Percentiles rank a stretch among this genome's conserved stretches.
Evolutionary conservation across 2,888 invertebrate species (phyloP).

Genomic region (Aphelenchoides bicaudatus): DNA sequence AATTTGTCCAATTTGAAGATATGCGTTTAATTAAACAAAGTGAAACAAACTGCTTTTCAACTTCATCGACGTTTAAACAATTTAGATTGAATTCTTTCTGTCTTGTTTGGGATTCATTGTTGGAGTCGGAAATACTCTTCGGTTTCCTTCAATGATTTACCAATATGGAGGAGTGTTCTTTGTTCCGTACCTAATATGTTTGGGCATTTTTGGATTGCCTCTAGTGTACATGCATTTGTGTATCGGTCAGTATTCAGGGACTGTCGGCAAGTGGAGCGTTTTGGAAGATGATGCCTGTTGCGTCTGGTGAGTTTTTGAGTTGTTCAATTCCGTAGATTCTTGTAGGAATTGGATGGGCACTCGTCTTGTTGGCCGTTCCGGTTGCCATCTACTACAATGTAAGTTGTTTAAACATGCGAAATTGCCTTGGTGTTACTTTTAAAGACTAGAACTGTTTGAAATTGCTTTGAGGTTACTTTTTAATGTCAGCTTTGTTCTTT

Average conservation of each 20-base stretch:
- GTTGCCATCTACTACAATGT: conserved; percentile 58
- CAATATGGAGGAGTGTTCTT: conserved; percentile 55
- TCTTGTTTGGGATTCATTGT: conserved; percentile 58
- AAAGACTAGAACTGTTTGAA: no score
- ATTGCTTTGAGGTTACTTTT: no score
- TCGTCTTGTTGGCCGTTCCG: conserved; percentile 54
- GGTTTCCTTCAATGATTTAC: conserved; percentile 57
- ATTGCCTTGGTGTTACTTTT: no score
- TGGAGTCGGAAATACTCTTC: conserved; percentile 54
- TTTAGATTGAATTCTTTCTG: conserved; percentile 53
- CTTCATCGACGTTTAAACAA: neutral
- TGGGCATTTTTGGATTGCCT: conserved; percentile 56
- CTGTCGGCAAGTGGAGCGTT: conserved; percentile 49
- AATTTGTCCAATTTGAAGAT: neutral
- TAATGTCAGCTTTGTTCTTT: no score
- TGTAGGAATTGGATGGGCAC: conserved; percentile 58
- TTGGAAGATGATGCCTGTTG: conserved; percentile 53
- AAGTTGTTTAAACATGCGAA: no score
- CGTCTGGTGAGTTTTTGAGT: conserved; percentile 36
- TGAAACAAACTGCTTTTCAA: neutral
- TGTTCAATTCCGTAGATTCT: neutral
- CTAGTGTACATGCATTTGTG: conserved; percentile 53
- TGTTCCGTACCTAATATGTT: conserved; percentile 52
- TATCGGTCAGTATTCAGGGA: conserved; percentile 56
- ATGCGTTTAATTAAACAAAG: conserved; percentile 1